Evolutionary conservation across 2,113 vertebrate species (phyloP).

Genomic region (Ia io): DNA sequence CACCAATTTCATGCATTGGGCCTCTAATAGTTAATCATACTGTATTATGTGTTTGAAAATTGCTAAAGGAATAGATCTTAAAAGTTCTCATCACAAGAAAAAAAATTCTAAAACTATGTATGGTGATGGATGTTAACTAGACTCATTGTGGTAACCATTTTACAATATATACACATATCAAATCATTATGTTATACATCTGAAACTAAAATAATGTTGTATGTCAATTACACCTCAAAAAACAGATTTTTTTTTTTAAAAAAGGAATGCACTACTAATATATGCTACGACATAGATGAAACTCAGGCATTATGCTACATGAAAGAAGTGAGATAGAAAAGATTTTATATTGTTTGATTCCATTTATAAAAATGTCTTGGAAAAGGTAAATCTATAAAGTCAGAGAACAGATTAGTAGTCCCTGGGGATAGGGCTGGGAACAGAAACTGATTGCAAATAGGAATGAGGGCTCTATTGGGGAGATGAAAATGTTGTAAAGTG

Average conservation of each 20-base stretch:
- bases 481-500: neutral
- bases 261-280: neutral
- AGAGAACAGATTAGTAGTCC: neutral
- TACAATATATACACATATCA: neutral
- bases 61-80: neutral
- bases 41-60: neutral
- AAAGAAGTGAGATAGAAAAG: neutral
- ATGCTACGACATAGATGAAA: neutral
- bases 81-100: neutral
- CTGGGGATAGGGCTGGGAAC: neutral
- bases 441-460: neutral
- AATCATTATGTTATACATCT: neutral
- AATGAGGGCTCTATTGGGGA: neutral
- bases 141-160: neutral
- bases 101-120: neutral
- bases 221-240: neutral
- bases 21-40: neutral
- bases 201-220: neutral
- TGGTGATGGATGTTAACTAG: neutral
- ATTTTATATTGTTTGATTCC: neutral
- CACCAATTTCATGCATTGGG: no score
- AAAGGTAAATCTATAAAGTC: neutral
- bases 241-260: neutral
- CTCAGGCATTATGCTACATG: neutral
- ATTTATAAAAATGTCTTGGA: slow-evolving; percentile 12